These are phyloP conservation scores for Hyles lineata DNA, from an alignment of 2,888 invertebrate genomes.

Conservation along the genomic window DNA sequence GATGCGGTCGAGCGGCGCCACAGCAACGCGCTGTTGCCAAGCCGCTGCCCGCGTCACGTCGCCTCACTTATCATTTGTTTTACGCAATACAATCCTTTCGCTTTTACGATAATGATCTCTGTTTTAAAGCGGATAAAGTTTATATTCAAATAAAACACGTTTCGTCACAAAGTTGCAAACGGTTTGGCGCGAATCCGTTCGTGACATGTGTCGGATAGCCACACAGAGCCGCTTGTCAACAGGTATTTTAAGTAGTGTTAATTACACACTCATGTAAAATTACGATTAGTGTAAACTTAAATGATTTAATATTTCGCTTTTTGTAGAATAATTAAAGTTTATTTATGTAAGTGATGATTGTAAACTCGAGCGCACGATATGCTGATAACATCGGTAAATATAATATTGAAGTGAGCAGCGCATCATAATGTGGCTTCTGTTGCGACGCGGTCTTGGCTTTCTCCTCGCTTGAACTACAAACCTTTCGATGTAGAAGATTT, in stretches of 20 bases:
- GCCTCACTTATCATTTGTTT: constrained; percentile 41
- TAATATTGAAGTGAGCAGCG: not conserved
- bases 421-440: not conserved
- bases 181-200: constrained; percentile 46
- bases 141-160: constrained; percentile 18
- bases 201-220: constrained; percentile 46
- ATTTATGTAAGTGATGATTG: not conserved
- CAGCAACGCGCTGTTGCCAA: constrained; percentile 55
- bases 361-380: constrained; percentile 9
- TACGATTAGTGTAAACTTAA: constrained; percentile 44
- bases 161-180: constrained; percentile 37
- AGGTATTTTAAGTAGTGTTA: constrained; percentile 52
- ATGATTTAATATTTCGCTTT: constrained; percentile 4
- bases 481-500: not conserved
- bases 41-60: constrained; percentile 43
- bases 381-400: constrained; percentile 12
- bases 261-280: constrained; percentile 54
- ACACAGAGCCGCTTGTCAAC: constrained; percentile 56
- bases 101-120: constrained; percentile 30
- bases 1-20: constrained; percentile 45
- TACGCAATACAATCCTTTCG: constrained; percentile 31
- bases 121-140: not conserved
- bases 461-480: constrained; percentile 8
- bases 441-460: not conserved
- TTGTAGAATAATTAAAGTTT: not conserved